A percentile compares a stretch with the other conserved stretches of the same genome.
phyloP scores from a whole-genome alignment of 35 echinoderm and acorn worm genomes.

The Chiridota heheva region DNA sequence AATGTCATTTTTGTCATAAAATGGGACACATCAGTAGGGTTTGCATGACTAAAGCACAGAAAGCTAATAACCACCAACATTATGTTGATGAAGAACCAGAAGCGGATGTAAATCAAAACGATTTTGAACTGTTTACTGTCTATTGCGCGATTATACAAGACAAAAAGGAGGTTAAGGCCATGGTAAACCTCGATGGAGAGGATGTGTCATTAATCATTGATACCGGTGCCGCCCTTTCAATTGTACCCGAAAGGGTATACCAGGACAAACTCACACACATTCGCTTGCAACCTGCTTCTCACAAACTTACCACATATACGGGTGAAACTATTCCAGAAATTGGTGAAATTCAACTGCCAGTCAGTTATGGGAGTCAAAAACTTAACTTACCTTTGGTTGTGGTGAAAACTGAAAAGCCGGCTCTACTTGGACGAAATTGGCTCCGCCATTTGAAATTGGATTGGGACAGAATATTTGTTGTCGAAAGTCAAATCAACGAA shows the following conservation, averaged over 20 bases:
- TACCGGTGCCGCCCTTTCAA: slow-evolving; percentile 3
- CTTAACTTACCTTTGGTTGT: slow-evolving; percentile 10
- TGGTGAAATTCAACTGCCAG: background rate
- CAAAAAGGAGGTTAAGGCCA: background rate
- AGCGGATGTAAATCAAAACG: no score
- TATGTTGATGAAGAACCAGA: no score
- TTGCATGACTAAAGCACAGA: no score
- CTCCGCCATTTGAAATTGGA: slow-evolving; percentile 6
- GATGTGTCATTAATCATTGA: slow-evolving; percentile 10
- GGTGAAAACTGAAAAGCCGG: background rate
- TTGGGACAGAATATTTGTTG: background rate
- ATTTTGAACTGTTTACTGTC: background rate
- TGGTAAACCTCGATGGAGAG: background rate
- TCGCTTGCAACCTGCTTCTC: background rate
- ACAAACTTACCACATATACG: background rate
- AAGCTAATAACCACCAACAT: no score
- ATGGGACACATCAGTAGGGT: no score
- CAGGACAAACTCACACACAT: background rate
- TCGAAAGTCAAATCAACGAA: background rate
- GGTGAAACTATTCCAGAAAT: background rate
- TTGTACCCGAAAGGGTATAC: slow-evolving; percentile 24
- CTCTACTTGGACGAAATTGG: slow-evolving; percentile 19
- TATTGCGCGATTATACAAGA: background rate
- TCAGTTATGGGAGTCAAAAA: slow-evolving; percentile 1
- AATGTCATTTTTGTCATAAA: no score